Conservation (phyloP, 2,888 invertebrate genomes). For the Podotricha telesiphe region DNA sequence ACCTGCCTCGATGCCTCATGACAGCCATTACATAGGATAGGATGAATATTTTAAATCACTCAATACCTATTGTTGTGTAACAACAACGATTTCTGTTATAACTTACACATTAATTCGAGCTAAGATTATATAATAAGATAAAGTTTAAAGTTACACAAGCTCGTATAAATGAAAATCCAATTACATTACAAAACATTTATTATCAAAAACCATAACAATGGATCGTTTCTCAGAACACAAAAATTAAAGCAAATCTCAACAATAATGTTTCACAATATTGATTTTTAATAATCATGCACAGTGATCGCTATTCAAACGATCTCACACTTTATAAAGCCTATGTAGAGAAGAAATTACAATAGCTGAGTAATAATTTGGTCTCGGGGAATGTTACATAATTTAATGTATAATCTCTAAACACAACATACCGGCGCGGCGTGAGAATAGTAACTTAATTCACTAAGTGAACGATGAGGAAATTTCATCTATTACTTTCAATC, state of each 20-base stretch:
- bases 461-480: neutral
- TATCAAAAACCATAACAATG: constrained; percentile 42
- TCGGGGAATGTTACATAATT: constrained; percentile 41
- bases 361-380: constrained; percentile 32
- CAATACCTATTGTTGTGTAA: constrained; percentile 3
- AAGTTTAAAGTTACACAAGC: neutral
- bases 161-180: constrained; percentile 26
- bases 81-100: neutral
- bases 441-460: constrained; percentile 27
- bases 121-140: neutral
- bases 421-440: constrained; percentile 18
- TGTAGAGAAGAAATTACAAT: constrained; percentile 29
- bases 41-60: neutral
- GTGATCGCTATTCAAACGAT: constrained; percentile 19
- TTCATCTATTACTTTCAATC: neutral
- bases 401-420: constrained; percentile 25
- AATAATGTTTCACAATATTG: constrained; percentile 43
- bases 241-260: constrained; percentile 42
- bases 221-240: constrained; percentile 44
- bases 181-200: constrained; percentile 39
- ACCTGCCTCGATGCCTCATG: constrained; percentile 43
- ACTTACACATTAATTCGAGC: neutral
- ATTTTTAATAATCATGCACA: constrained; percentile 38
- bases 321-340: constrained; percentile 25
- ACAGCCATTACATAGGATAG: neutral